Percentiles rank a stretch among this genome's conserved stretches.
phyloP scores from a whole-genome alignment of 2,888 invertebrate species.

The Liposcelis brunnea region DNA sequence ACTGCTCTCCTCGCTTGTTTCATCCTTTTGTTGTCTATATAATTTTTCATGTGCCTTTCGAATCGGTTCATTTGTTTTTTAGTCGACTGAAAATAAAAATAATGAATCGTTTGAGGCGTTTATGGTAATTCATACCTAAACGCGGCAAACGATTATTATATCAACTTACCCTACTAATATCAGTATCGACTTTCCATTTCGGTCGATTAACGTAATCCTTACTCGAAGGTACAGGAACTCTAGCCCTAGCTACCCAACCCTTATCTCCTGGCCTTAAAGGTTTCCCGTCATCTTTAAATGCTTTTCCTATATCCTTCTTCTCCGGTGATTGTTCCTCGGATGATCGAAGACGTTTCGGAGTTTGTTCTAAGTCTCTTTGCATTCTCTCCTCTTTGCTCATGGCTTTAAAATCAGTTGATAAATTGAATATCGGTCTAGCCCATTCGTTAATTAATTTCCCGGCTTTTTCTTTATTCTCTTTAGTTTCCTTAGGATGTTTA shows the following conservation, averaged over 20 bases:
- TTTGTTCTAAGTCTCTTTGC: slow-evolving; percentile 79
- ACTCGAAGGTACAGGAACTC: slow-evolving; percentile 86
- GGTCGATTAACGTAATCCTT: slow-evolving; percentile 95
- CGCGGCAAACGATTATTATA: background rate
- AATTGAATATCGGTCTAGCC: slow-evolving; percentile 95
- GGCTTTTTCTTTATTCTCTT: slow-evolving; percentile 76
- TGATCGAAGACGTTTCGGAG: slow-evolving; percentile 36
- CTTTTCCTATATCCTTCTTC: slow-evolving; percentile 22
- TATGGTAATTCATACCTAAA: no score
- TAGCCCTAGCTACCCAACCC: slow-evolving; percentile 86
- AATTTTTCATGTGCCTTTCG: slow-evolving; percentile 83
- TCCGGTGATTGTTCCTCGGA: slow-evolving; percentile 27
- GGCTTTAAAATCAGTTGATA: slow-evolving; percentile 76
- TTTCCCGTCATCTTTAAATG: slow-evolving; percentile 25
- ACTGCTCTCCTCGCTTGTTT: slow-evolving; percentile 72
- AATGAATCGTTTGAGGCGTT: slow-evolving; percentile 9
- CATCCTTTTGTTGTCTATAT: slow-evolving; percentile 67
- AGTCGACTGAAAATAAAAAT: slow-evolving; percentile 33
- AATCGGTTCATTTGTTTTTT: slow-evolving; percentile 79
- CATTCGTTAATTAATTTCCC: slow-evolving; percentile 91
- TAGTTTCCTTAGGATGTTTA: slow-evolving; percentile 95
- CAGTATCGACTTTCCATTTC: slow-evolving; percentile 74
- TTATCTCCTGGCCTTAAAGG: slow-evolving; percentile 79
- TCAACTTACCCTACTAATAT: slow-evolving; percentile 56
- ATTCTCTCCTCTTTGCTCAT: slow-evolving; percentile 86